Conservation (phyloP, 2,888 invertebrate species). For the Drosophila colorata region DNA sequence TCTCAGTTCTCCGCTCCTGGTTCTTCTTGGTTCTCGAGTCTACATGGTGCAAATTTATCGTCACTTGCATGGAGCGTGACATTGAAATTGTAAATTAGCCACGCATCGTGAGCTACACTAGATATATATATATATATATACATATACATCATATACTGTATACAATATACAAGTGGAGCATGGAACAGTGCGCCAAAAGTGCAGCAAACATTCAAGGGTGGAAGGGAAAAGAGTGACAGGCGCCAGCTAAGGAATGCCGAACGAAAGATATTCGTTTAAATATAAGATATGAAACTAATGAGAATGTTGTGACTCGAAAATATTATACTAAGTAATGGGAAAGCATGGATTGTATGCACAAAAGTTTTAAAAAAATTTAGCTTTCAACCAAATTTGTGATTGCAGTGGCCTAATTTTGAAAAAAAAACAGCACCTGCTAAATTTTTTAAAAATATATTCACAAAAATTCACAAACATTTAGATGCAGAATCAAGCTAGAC, state of each 20-base stretch:
- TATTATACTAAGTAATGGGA: no score
- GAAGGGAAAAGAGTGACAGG: constrained; percentile 6
- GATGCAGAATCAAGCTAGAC: no score
- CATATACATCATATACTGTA: constrained; percentile 11
- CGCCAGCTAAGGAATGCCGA: constrained; percentile 27
- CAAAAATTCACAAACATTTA: no score
- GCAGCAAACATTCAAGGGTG: constrained; percentile 20
- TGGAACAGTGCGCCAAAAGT: constrained; percentile 7
- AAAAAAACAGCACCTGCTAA: no score
- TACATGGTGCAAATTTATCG: constrained; percentile 77
- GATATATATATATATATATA: constrained; percentile 2
- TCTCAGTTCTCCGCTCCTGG: not conserved
- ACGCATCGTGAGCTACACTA: constrained; percentile 60
- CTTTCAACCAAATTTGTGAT: no score
- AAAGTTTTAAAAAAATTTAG: no score
- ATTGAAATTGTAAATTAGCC: constrained; percentile 83
- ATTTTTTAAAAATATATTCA: no score
- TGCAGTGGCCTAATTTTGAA: no score
- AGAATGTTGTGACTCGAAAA: not conserved
- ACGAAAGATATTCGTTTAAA: not conserved
- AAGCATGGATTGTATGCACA: no score
- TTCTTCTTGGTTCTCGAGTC: constrained; percentile 14
- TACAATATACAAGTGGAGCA: constrained; percentile 30
- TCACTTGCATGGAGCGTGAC: constrained; percentile 81
- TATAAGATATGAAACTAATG: not conserved